Evolutionary conservation across 2,888 invertebrate species (phyloP).

Genomic region (Eupeodes latifasciatus): DNA sequence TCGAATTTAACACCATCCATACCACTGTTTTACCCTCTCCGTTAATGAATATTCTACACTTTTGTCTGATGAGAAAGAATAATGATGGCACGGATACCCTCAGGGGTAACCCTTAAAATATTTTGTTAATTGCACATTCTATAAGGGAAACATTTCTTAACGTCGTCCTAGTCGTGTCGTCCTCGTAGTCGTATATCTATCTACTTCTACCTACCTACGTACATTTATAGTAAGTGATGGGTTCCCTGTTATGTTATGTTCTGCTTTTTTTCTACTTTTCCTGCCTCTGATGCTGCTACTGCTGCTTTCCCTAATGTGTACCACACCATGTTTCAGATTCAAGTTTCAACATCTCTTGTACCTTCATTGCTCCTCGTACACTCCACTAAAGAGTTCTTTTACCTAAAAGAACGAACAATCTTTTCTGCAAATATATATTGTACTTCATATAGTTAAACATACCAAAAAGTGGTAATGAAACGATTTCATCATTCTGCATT

Average conservation of each 20-base stretch:
- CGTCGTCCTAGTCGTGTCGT: too few relatives aligned
- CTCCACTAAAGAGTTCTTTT: conserved; percentile 7
- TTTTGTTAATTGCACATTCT: conserved; percentile 72
- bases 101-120: conserved; percentile 64
- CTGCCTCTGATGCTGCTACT: neutral
- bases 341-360: neutral
- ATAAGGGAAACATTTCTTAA: conserved; percentile 30
- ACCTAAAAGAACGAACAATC: conserved; percentile 3
- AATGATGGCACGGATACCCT: conserved; percentile 59
- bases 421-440: conserved; percentile 1
- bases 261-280: neutral
- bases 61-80: conserved; percentile 60
- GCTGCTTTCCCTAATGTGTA: conserved; percentile 21
- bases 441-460: conserved; percentile 26
- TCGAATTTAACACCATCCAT: conserved; percentile 63
- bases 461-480: conserved; percentile 36
- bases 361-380: neutral
- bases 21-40: conserved; percentile 15
- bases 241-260: neutral
- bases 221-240: conserved; percentile 3
- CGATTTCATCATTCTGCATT: conserved; percentile 51
- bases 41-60: conserved; percentile 68
- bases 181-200: neutral
- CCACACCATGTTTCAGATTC: conserved; percentile 9
- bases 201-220: neutral